A percentile compares a stretch with the other conserved stretches of the same genome.
Evolutionary conservation across 2,888 invertebrate genomes (phyloP).

Genomic region (Lithophane semibrunnea): DNA sequence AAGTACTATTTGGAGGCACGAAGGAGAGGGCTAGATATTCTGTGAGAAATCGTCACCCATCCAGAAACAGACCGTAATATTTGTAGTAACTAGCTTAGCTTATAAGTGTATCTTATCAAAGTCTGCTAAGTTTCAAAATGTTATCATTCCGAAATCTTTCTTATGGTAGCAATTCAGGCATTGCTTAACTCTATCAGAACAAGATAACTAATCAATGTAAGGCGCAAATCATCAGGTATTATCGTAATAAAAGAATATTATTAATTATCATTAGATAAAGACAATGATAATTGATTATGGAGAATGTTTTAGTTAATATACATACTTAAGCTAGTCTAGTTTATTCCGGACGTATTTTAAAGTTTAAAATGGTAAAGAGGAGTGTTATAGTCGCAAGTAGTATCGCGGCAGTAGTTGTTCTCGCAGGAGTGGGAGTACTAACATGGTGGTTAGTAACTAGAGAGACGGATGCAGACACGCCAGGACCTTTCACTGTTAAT

Average conservation of each 20-base stretch:
- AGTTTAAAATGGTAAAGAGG: constrained; percentile 63
- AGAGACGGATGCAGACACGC: constrained; percentile 42
- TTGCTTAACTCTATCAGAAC: constrained; percentile 34
- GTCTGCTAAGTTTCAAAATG: background rate
- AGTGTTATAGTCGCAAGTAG: constrained; percentile 66
- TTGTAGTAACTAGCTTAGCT: background rate
- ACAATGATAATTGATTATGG: constrained; percentile 25
- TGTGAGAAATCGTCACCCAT: background rate
- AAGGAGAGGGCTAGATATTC: background rate
- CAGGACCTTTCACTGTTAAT: constrained; percentile 25
- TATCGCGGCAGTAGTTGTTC: constrained; percentile 59
- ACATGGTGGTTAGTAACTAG: constrained; percentile 77
- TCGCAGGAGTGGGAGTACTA: constrained; percentile 72
- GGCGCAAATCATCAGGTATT: constrained; percentile 23
- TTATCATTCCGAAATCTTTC: constrained; percentile 19
- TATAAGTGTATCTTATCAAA: constrained; percentile 6
- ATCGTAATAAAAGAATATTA: constrained; percentile 27
- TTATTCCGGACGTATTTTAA: constrained; percentile 3
- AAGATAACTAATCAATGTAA: constrained; percentile 33
- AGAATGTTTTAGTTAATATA: constrained; percentile 15
- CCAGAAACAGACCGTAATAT: background rate
- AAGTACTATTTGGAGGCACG: background rate
- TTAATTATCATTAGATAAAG: constrained; percentile 31
- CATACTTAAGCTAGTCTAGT: constrained; percentile 1
- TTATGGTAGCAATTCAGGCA: background rate